Percentiles rank a stretch among this genome's conserved stretches.
Evolutionary conservation across 2,113 vertebrate genomes (phyloP).

Genomic region (Pelodiscus sinensis): DNA sequence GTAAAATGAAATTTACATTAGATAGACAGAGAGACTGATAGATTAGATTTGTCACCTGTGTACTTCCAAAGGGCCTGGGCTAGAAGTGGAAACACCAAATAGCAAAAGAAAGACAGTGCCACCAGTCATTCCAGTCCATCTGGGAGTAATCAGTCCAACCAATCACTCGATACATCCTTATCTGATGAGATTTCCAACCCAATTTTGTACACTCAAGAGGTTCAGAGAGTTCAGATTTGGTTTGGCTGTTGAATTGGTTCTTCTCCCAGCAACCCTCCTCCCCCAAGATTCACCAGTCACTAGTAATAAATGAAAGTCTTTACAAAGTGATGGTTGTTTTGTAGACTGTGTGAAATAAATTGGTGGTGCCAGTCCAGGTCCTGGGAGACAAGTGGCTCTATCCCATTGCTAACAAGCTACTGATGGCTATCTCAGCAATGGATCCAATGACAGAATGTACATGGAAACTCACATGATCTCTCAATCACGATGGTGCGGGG

Average conservation of each 20-base stretch:
- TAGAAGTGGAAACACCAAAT: slow-evolving; percentile 36
- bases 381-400: slow-evolving; percentile 49
- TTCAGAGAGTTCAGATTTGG: slow-evolving; percentile 71
- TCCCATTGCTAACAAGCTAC: slow-evolving; percentile 16
- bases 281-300: slow-evolving; percentile 58
- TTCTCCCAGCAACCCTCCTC: slow-evolving; percentile 57
- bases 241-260: slow-evolving; percentile 71
- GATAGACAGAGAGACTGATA: background rate
- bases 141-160: slow-evolving; percentile 64
- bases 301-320: slow-evolving; percentile 64
- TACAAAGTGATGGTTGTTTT: slow-evolving; percentile 61
- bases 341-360: slow-evolving; percentile 64
- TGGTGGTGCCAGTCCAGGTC: slow-evolving; percentile 54
- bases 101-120: background rate
- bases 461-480: background rate
- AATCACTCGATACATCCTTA: slow-evolving; percentile 66
- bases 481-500: background rate
- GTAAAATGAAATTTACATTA: background rate
- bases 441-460: slow-evolving; percentile 2
- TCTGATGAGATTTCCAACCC: slow-evolving; percentile 72
- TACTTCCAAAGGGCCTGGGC: background rate
- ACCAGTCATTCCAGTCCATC: slow-evolving; percentile 46
- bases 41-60: background rate
- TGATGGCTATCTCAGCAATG: background rate
- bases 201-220: slow-evolving; percentile 44